These are phyloP conservation scores for Chelon labrosus DNA, from an alignment of 2,797 vertebrate genomes.

Conservation along the genomic window DNA sequence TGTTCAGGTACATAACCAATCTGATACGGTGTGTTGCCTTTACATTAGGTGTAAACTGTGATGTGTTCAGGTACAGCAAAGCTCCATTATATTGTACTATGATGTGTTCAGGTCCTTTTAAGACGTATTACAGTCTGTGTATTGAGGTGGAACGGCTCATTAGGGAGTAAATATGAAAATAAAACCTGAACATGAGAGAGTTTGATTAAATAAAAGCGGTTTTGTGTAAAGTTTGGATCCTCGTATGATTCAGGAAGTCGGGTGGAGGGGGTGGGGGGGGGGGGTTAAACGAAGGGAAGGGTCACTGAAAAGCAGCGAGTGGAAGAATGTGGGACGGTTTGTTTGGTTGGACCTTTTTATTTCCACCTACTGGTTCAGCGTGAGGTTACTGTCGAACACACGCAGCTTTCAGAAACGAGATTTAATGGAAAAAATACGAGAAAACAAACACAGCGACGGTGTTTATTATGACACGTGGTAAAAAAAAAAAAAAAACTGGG, in stretches of 20 bases:
- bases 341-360: slow-evolving; percentile 50
- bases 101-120: slow-evolving; percentile 10
- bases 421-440: slow-evolving; percentile 37
- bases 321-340: slow-evolving; percentile 51
- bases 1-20: too few species aligned
- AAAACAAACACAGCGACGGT: slow-evolving; percentile 57
- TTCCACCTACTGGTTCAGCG: slow-evolving; percentile 56
- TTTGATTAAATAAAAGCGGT: slow-evolving; percentile 16
- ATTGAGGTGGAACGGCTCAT: too few species aligned
- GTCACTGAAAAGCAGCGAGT: slow-evolving; percentile 13
- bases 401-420: slow-evolving; percentile 19
- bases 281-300: background rate
- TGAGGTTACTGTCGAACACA: slow-evolving; percentile 48
- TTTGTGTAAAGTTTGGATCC: background rate
- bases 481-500: slow-evolving; percentile 23
- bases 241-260: too few species aligned
- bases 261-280: slow-evolving; percentile 1
- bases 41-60: background rate
- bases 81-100: too few species aligned
- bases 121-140: background rate
- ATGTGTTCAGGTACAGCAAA: background rate
- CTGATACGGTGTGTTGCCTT: too few species aligned
- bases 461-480: slow-evolving; percentile 61
- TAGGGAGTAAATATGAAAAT: background rate
- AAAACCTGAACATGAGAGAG: slow-evolving; percentile 6